These are phyloP conservation scores for Zosterops pallidus DNA, from an alignment of 2,113 vertebrate species.

Conservation along the genomic window DNA sequence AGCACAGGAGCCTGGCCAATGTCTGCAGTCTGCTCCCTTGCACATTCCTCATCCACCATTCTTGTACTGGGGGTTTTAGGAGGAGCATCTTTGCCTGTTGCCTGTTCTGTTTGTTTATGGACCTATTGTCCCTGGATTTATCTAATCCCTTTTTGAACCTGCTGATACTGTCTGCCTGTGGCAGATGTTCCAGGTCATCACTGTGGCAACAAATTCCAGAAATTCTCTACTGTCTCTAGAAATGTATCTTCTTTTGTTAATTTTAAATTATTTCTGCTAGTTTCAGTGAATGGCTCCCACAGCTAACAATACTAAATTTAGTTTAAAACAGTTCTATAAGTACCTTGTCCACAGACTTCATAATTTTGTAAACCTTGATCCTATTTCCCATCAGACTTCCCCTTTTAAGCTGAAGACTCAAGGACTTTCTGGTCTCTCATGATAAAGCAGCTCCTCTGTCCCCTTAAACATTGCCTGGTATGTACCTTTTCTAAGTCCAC, in stretches of 20 bases:
- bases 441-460: neutral
- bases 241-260: neutral
- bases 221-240: neutral
- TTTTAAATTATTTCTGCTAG: neutral
- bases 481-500: neutral
- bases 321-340: neutral
- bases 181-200: neutral
- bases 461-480: neutral
- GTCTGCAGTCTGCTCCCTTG: neutral
- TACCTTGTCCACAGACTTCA: neutral
- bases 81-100: neutral
- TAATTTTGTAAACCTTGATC: neutral
- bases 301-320: neutral
- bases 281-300: neutral
- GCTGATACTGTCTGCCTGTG: neutral
- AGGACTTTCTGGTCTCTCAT: neutral
- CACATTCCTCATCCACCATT: neutral
- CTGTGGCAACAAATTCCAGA: conserved; percentile 12
- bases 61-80: neutral
- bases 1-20: neutral
- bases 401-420: neutral
- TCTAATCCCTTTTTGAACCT: neutral
- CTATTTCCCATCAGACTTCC: neutral
- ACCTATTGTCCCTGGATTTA: neutral
- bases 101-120: neutral